Base-by-base conservation (phyloP, 1,140 invertebrate genomes). In the Halotydeus destructor region DNA sequence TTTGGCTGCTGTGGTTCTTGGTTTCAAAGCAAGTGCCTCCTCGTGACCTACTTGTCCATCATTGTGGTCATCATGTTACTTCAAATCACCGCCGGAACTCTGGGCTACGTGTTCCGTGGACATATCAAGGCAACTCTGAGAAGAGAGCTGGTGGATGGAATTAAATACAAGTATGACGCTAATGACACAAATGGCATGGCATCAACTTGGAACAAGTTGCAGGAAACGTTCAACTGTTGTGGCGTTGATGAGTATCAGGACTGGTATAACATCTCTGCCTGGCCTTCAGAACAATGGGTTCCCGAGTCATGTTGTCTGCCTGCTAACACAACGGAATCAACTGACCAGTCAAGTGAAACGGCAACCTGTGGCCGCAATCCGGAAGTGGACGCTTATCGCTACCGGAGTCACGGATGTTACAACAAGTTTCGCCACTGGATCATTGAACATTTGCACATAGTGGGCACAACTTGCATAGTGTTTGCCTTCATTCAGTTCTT, bases 241-340 rank as follows among this genome's bases (percentile, higher is more conserved):
- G 81, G 81, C n/a, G 75, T 85, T 0, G 65, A 71, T 31, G 72
- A 72, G 24, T 78, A 78, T 52, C 71, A 71, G 38, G 80, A 86
- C 54, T 86, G 80, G 80, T 80, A 72, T 57, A 66, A 75, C 49
- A 75, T 79, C n/a, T 63, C 69, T 22, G 75, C 76, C 0, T 81
- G 78, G 77, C 73, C 72, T 2, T 62, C 66, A 16, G 67, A 75
- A 44, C 66, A 71, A 41, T 69, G 69, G 50, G 77, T 84, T 1
- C 80, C 80, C 1, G 71, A 75, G 47, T 79, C 78, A 0, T 86
- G 81, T 54, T 85, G 81, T 55, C 54, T 70, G n/a, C 42, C 38
- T 28, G 8, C 19, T 1, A 23, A 1, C 5, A 12, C 14, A 12
- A 21, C 16, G 12, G 16, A 30, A 18, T 30, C n/a, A 22, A 35